Conservation (phyloP, 2,888 invertebrate species). For the Pandemis heparana region DNA sequence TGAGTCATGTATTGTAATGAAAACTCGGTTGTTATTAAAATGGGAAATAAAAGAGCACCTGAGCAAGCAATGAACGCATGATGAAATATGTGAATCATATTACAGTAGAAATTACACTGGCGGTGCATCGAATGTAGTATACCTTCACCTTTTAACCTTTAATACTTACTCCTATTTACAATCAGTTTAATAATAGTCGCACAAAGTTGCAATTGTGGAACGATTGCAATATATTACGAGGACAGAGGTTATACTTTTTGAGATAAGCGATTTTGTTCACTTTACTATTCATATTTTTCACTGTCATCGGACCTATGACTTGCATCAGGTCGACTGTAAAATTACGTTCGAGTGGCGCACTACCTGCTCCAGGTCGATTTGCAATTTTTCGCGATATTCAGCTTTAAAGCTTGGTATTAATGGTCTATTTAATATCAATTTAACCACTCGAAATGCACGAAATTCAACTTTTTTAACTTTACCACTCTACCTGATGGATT, state of each 20-base stretch:
- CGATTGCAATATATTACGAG: no score
- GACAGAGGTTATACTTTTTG: no score
- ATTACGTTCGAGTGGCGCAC: no score
- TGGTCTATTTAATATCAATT: no score
- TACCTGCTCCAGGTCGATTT: neutral
- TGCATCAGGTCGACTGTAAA: no score
- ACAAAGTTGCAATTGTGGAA: neutral
- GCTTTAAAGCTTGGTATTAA: no score
- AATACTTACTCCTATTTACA: neutral
- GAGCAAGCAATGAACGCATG: constrained; percentile 26
- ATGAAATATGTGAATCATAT: constrained; percentile 39
- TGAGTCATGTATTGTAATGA: constrained; percentile 14
- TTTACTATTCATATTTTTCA: no score
- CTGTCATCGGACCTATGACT: no score
- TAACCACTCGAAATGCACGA: no score
- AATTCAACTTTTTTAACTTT: no score
- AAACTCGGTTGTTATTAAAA: constrained; percentile 20
- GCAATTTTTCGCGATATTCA: neutral
- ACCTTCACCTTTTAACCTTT: constrained; percentile 1
- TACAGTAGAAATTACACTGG: constrained; percentile 17
- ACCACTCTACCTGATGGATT: no score
- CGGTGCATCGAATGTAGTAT: neutral
- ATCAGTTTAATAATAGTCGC: neutral
- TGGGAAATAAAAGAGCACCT: constrained; percentile 29
- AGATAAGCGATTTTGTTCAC: no score